Base-by-base conservation (phyloP, 2,797 vertebrate species). In the Acanthopagrus latus region DNA sequence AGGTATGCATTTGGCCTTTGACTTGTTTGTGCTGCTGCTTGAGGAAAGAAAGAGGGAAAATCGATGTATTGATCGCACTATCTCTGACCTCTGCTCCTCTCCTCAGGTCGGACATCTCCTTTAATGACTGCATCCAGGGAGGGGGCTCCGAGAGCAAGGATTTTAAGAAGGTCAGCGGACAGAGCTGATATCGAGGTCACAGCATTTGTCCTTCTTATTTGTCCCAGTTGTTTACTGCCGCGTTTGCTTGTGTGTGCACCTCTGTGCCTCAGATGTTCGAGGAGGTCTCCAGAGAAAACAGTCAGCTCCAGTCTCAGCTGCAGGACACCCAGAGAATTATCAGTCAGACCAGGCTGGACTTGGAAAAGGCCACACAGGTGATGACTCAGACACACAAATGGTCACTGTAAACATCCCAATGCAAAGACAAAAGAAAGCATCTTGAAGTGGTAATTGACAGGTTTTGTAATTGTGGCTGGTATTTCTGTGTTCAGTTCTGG, bases 291-390 rank as follows among this genome's bases (percentile, higher is more conserved):
- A 92, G 95, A 80, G 95, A 97, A 89, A 97, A 97, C 91, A 92
- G 89, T 76, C 94, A 94, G 81, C 95, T 96, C 74, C 95, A 96
- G 85, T 88, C 94, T 46, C 96, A 97, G 89, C 94, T 97, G 70
- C 95, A 96, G 87, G 96, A 96, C 71, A 96, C 95, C 48, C 96
- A 96, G 89, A 93, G 95, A 88, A 91, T 93, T 17, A 83, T 96
- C 80, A 94, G 84, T 74, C 92, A 96, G 84, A 96, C 96, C 68
- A 92, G 95, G 74, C 60, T 95, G 89, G 96, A 97, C 81, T 88
- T 97, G 90, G 96, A 97, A 66, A 96, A 96, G 86, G 95, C 95
- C 63, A 95, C 95, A 1, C 96, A 96, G 95, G 96, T 97, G 33
- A 88, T 0, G 9, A 51, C 27, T 47, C 7, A 38, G 18, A 59